Evolutionary conservation across 37 sponge, comb jelly and placozoan species (phyloP), one percentile per base, ranked within the genome.

Genomic region (Amphimedon queenslandica): DNA sequence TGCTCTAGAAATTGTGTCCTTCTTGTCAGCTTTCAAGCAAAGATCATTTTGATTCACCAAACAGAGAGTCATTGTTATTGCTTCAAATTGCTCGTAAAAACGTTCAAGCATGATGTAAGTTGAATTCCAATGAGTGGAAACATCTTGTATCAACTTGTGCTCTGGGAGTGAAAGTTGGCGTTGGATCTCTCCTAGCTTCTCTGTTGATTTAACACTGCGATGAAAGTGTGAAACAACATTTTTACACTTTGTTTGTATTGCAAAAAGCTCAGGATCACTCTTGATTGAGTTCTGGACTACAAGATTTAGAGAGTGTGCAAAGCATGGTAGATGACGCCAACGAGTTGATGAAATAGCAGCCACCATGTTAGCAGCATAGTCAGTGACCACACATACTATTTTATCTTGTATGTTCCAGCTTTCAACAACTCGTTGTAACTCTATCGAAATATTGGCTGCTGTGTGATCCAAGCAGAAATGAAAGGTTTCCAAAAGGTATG

Each of bases 231-330:
- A 30, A n/a, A 63, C 64, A 63, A 63, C 21, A 63, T 63, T 28
- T 21, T 16, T 21, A 25, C 64, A 63, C 64, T 63, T 63, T 25
- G 10, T 6, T 25, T 63, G 28, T n/a, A 63, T 63, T 10, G 31
- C 10, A 63, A 16, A 28, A 11, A 63, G 31, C 8, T 11, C 64
- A n/a, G 64, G 64, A 63, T 63, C 64, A 21, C 8, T 16, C 21
- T 6, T 21, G 18, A 63, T 21, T 16, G 31, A n/a, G 10, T 63
- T 28, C 64, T 63, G 64, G 8, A 63, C 64, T 30, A 63, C 64
- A 21, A 63, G 64, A 28, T 63, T 63, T 21, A 63, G 64, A 21
- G 64, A n/a, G 31, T 63, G 64, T 11, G 64, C 64, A 63, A 63
- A 63, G 64, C 64, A 63, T n/a, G 28, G 31, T 30, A 63, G 8